Conservation (phyloP, 2,113 vertebrate species). For the Talpa occidentalis region DNA sequence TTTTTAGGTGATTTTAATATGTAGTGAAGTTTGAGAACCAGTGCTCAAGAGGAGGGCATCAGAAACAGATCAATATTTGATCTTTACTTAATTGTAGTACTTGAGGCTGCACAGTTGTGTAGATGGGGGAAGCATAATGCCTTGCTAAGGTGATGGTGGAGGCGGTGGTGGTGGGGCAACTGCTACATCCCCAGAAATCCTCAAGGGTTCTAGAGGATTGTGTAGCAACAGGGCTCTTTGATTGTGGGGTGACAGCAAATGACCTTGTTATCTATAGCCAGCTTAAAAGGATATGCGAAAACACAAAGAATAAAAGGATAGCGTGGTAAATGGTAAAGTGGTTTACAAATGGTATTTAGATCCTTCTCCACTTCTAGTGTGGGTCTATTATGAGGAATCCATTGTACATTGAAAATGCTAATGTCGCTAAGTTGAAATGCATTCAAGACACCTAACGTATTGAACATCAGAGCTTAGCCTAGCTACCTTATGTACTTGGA, state of each 20-base stretch:
- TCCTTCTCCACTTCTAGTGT: no score
- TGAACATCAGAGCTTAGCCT: no score
- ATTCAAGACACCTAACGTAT: no score
- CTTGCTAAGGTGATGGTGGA: not conserved
- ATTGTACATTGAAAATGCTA: not conserved
- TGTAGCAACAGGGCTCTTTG: not conserved
- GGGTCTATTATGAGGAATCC: not conserved
- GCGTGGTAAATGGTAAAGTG: not conserved
- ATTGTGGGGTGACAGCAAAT: not conserved
- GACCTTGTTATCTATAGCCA: not conserved
- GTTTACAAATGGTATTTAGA: not conserved
- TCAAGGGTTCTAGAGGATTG: not conserved
- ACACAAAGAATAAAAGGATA: not conserved
- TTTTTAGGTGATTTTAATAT: not conserved
- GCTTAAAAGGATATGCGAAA: conserved; percentile 8
- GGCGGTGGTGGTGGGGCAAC: no score
- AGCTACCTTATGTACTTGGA: no score
- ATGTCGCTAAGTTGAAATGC: no score
- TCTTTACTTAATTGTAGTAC: not conserved
- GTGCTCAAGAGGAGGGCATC: not conserved
- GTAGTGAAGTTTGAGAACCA: not conserved
- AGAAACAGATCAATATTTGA: not conserved
- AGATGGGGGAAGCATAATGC: not conserved
- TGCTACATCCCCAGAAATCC: not conserved
- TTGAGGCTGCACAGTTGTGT: not conserved